A percentile compares a stretch with the other conserved stretches of the same genome.
These are phyloP conservation scores for Drosophila nr. fundita DNA, from an alignment of 2,888 invertebrate species.

Conservation along the genomic window DNA sequence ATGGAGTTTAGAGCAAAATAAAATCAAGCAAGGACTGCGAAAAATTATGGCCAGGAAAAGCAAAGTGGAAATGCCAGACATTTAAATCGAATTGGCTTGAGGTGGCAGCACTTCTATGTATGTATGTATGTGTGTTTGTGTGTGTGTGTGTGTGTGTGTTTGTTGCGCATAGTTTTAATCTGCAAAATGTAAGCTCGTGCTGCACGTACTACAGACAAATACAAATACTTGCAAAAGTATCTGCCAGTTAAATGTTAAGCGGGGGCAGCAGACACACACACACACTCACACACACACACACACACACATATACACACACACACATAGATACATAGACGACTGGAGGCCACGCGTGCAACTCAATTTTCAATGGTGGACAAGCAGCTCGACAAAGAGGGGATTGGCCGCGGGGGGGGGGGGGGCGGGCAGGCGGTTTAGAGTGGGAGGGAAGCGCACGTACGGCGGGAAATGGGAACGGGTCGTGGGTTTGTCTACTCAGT, in stretches of 20 bases:
- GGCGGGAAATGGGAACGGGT: slow-evolving; percentile 24
- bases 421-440: slow-evolving; percentile 10
- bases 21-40: slow-evolving; percentile 28
- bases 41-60: slow-evolving; percentile 78
- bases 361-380: slow-evolving; percentile 79
- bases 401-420: background rate
- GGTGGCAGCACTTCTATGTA: slow-evolving; percentile 41
- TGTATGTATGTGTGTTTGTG: slow-evolving; percentile 12
- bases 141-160: background rate
- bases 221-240: slow-evolving; percentile 71
- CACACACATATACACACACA: slow-evolving; percentile 13
- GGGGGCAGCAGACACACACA: slow-evolving; percentile 49
- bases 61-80: slow-evolving; percentile 75
- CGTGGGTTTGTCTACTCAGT: slow-evolving; percentile 79
- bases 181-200: slow-evolving; percentile 72
- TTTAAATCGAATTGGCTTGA: slow-evolving; percentile 81
- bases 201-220: slow-evolving; percentile 68
- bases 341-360: slow-evolving; percentile 76
- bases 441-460: slow-evolving; percentile 47
- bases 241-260: slow-evolving; percentile 63
- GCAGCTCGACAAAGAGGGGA: slow-evolving; percentile 15
- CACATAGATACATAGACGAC: slow-evolving; percentile 11
- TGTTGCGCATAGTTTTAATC: slow-evolving; percentile 63
- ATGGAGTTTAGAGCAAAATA: slow-evolving; percentile 13
- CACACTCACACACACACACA: background rate